Conservation (phyloP, 2,113 vertebrate species). For the Orcinus orca region DNA sequence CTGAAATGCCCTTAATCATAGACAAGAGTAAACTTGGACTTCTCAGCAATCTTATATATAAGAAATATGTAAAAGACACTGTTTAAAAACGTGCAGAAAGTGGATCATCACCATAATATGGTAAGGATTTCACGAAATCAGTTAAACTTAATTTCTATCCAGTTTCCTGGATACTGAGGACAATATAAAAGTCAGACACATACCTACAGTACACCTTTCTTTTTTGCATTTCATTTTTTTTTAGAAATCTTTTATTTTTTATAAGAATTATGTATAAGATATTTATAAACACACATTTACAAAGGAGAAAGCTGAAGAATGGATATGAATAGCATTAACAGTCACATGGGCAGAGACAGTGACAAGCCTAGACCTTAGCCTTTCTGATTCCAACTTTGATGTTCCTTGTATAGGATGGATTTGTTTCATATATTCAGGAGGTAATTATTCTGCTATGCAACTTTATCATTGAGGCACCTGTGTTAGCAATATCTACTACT, state of each 20-base stretch:
- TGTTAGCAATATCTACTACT: not conserved
- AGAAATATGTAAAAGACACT: not conserved
- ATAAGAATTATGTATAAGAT: not conserved
- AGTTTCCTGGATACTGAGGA: not conserved
- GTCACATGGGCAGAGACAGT: not conserved
- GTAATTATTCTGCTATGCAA: not conserved
- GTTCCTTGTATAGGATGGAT: not conserved
- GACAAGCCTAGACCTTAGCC: not conserved
- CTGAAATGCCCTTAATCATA: not conserved
- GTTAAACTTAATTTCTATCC: not conserved
- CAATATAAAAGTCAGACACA: not conserved
- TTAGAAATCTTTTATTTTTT: not conserved
- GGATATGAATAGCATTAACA: not conserved
- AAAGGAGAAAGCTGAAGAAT: not conserved
- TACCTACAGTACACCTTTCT: not conserved
- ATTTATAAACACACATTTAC: not conserved
- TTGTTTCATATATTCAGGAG: not conserved
- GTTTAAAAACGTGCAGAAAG: constrained; percentile 12
- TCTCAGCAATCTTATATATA: not conserved
- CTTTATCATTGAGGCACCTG: not conserved
- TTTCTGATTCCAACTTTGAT: not conserved
- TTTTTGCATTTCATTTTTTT: not conserved
- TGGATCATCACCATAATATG: not conserved
- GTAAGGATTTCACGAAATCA: constrained; percentile 9
- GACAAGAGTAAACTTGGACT: not conserved